Evolutionary conservation across 2,113 vertebrate species (phyloP).

Genomic region (Epinephelus fuscoguttatus): DNA sequence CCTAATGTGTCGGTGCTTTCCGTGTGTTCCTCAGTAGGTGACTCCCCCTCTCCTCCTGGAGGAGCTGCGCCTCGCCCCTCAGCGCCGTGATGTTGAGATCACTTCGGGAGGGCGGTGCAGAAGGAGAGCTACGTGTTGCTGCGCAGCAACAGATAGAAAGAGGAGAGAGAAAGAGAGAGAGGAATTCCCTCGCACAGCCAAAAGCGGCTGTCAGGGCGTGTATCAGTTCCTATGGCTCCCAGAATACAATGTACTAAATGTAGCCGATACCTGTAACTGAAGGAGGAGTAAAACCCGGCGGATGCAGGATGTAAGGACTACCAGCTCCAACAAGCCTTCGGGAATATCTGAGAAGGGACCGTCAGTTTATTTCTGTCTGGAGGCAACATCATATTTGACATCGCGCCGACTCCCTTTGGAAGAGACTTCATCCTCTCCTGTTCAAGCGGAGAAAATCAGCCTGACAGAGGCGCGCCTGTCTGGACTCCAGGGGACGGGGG

Average conservation of each 20-base stretch:
- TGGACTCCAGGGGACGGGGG: slow-evolving; percentile 29
- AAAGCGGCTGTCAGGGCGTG: slow-evolving; percentile 65
- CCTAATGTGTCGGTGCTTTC: not conserved
- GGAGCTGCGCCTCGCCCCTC: slow-evolving; percentile 64
- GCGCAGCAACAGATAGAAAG: slow-evolving; percentile 78
- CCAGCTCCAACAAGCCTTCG: slow-evolving; percentile 22
- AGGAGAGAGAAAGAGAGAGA: slow-evolving; percentile 37
- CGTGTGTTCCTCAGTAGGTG: slow-evolving; percentile 37
- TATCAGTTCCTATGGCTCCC: slow-evolving; percentile 30
- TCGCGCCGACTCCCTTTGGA: slow-evolving; percentile 44
- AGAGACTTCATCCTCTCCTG: slow-evolving; percentile 36
- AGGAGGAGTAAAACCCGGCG: not conserved
- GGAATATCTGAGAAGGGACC: slow-evolving; percentile 20
- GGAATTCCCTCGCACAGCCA: slow-evolving; percentile 78
- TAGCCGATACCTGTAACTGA: slow-evolving; percentile 28
- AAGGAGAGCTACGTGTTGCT: slow-evolving; percentile 80
- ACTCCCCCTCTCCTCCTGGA: slow-evolving; percentile 57
- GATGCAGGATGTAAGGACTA: slow-evolving; percentile 33
- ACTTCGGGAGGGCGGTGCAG: slow-evolving; percentile 64
- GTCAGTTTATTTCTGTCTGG: slow-evolving; percentile 26
- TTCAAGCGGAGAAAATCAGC: slow-evolving; percentile 3
- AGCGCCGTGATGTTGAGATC: slow-evolving; percentile 61
- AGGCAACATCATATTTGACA: slow-evolving; percentile 36
- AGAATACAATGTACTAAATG: slow-evolving; percentile 6
- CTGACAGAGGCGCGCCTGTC: slow-evolving; percentile 36